Conservation (phyloP, 2,113 vertebrate genomes). For the Coryphaenoides rupestris region DNA sequence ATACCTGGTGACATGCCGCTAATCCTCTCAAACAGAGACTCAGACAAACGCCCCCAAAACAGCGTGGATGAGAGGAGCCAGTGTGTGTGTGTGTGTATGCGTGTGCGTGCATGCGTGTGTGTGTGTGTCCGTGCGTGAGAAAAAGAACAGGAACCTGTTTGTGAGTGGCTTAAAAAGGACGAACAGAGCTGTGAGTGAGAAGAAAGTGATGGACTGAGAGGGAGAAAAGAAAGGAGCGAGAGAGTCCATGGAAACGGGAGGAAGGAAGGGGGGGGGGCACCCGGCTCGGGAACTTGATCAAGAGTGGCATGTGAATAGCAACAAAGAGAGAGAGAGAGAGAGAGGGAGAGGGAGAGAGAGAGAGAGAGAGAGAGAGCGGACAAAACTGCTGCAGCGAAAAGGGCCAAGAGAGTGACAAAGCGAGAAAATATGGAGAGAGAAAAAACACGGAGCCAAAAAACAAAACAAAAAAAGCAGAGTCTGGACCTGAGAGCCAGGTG, state of each 20-base stretch:
- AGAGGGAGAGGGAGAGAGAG: too few species aligned
- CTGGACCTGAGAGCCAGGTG: slow-evolving; percentile 55
- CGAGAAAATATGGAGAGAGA: slow-evolving; percentile 52
- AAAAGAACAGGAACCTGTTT: too few species aligned
- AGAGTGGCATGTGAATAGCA: neutral
- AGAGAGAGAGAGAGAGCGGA: too few species aligned
- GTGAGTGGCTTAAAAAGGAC: too few species aligned
- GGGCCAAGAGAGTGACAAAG: slow-evolving; percentile 27
- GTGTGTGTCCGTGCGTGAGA: neutral
- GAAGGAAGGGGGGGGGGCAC: neutral
- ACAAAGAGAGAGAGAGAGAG: too few species aligned
- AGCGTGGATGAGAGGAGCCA: too few species aligned
- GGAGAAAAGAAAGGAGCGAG: too few species aligned
- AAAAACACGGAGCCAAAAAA: neutral
- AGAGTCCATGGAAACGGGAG: neutral
- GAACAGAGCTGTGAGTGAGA: neutral
- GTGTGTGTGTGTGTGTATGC: too few species aligned
- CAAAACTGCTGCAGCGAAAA: slow-evolving; percentile 44
- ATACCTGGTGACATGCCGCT: too few species aligned
- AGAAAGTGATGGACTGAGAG: neutral
- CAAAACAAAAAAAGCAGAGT: slow-evolving; percentile 35
- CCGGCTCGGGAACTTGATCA: neutral
- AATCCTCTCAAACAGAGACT: too few species aligned
- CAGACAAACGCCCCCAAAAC: too few species aligned
- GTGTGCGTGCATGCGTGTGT: too few species aligned